phyloP scores from a whole-genome alignment of 2,888 invertebrate species.

The Thereva nobilitata region DNA sequence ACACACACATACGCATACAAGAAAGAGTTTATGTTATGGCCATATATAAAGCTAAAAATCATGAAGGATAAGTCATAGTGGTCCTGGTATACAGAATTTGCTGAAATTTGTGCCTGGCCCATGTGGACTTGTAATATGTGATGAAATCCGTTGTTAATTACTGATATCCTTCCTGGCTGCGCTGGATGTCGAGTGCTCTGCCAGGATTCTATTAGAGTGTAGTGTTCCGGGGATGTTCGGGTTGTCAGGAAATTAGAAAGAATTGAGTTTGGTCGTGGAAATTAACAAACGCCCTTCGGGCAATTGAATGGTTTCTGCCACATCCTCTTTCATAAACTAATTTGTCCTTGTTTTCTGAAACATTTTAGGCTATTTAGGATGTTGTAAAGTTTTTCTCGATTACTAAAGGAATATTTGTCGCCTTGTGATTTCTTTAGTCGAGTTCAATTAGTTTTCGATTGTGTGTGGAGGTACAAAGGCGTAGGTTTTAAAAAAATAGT shows the following conservation, averaged over 20 bases:
- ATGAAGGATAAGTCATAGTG: conserved; percentile 3
- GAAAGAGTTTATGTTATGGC: neutral
- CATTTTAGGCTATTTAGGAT: no score
- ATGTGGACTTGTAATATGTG: conserved; percentile 22
- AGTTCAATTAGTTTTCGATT: no score
- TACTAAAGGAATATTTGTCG: no score
- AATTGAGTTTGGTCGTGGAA: conserved; percentile 46
- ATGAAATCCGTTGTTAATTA: conserved; percentile 43
- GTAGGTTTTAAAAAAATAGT: no score
- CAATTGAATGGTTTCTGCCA: conserved; percentile 41
- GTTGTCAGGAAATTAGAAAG: conserved; percentile 44
- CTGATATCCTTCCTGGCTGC: conserved; percentile 43
- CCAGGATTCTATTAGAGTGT: neutral
- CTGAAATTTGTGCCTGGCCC: neutral
- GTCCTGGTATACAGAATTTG: conserved; percentile 1
- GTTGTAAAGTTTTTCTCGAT: no score
- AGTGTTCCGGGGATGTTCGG: neutral
- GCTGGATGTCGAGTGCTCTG: neutral
- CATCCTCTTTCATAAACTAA: conserved; percentile 17
- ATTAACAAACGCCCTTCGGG: conserved; percentile 47
- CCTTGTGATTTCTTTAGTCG: no score
- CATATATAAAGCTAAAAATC: conserved; percentile 1
- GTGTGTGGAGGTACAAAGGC: no score
- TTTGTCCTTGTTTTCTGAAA: neutral
- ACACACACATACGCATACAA: neutral